Evolutionary conservation across 1,140 invertebrate genomes (phyloP).

Genomic region (Camponotus pennsylvanicus): DNA sequence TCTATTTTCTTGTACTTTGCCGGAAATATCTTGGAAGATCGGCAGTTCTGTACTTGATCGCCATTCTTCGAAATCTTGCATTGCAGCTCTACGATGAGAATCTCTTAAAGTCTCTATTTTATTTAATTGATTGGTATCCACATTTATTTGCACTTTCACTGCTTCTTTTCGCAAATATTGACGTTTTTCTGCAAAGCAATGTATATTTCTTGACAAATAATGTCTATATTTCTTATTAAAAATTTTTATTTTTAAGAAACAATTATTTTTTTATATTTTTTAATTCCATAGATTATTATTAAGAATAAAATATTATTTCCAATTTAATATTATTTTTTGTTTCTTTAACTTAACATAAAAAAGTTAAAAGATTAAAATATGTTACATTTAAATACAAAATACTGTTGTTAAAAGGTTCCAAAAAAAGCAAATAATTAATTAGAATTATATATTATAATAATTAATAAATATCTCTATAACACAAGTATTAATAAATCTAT

Average conservation of each 20-base stretch:
- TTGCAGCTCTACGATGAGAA: slow-evolving; percentile 87
- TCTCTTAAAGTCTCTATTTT: slow-evolving; percentile 88
- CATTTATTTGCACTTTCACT: slow-evolving; percentile 88
- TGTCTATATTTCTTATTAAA: slow-evolving; percentile 6
- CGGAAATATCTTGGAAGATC: slow-evolving; percentile 71
- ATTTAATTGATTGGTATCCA: slow-evolving; percentile 86
- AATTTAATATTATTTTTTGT: too few relatives aligned
- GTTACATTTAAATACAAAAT: too few relatives aligned
- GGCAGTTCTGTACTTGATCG: slow-evolving; percentile 80
- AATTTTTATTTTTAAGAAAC: too few relatives aligned
- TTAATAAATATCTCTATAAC: too few relatives aligned
- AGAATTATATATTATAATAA: too few relatives aligned
- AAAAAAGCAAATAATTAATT: not conserved
- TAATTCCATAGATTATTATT: too few relatives aligned
- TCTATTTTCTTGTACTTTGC: slow-evolving; percentile 77
- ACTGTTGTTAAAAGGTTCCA: not conserved
- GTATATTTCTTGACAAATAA: slow-evolving; percentile 1
- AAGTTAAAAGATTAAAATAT: too few relatives aligned
- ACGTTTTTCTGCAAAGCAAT: slow-evolving; percentile 76
- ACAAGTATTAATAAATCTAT: too few relatives aligned
- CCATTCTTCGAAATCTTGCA: slow-evolving; percentile 90
- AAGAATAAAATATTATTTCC: too few relatives aligned
- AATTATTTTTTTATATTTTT: too few relatives aligned
- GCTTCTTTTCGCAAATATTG: slow-evolving; percentile 86
- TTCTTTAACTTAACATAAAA: too few relatives aligned